Evolutionary conservation across 2,797 vertebrate genomes (phyloP), one percentile per base, ranked within the genome.

Genomic region (Buceros bicornis): DNA sequence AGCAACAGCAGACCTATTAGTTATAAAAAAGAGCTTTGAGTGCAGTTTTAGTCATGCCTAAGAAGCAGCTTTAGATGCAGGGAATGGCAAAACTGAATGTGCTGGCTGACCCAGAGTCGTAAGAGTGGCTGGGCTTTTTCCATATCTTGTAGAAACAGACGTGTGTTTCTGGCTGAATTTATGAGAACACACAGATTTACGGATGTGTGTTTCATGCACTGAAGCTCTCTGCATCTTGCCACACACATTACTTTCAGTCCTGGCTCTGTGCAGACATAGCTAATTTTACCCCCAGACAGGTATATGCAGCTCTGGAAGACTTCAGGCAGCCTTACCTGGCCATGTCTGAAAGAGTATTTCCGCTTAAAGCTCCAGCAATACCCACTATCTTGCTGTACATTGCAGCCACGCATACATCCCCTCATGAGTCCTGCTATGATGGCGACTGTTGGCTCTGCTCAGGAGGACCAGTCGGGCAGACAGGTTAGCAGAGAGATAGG

Each of bases 61-160:
- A 61, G 53, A 42, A 65, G 15, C 16, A 71, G 29, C 6, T 61
- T 19, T 20, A 61, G 19, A 37, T 82, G 25, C 12, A 67, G 25
- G 15, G 8, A 53, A 43, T 1, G 13, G 6, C 19, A 91, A 66
- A 93, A 58, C 8, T 51, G 37, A n/a, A 8, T 10, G 8, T 7
- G 1, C 1, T 2, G 0, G 5, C 12, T 69, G 35, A 57, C n/a
- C 16, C 24, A 58, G 37, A 84, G 11, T 61, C 11, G 6, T 33
- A 47, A 40, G 25, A 40, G 25, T 33, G 13, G 16, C 10, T 5
- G 2, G 54, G 18, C 2, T 87, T 81, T 85, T 48, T 72, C 35
- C 5, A 42, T 31, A 37, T 76, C 77, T 42, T 58, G 18, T 28
- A 47, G 37, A 40, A 40, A 40, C 37, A 40, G 37, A 40, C 37